Evolutionary conservation across 2,797 vertebrate genomes (phyloP).

Genomic region (Pseudotriccus pelzelni): DNA sequence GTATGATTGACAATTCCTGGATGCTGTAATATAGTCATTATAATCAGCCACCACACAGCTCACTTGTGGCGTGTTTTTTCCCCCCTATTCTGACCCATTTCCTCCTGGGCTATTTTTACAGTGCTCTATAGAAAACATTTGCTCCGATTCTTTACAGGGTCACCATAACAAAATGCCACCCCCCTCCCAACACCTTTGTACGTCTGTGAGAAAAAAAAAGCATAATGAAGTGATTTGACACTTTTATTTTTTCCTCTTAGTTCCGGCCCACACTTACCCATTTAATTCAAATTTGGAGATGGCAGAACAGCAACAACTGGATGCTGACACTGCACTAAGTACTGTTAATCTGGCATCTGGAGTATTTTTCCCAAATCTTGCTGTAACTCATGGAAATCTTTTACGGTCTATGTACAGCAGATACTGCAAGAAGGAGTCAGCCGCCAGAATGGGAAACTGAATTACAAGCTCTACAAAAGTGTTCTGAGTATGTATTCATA

Average conservation of each 20-base stretch:
- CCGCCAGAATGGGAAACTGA: not conserved
- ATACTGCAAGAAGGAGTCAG: not conserved
- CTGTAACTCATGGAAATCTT: not conserved
- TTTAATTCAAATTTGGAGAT: not conserved
- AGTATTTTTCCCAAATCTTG: not conserved
- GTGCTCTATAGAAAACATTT: not conserved
- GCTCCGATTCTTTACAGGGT: not conserved
- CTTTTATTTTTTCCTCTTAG: not conserved
- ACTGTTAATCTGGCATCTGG: not conserved
- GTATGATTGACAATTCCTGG: constrained; percentile 77
- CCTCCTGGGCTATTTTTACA: not conserved
- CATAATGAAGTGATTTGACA: not conserved
- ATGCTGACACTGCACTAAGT: not conserved
- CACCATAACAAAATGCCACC: not conserved
- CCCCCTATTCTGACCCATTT: not conserved
- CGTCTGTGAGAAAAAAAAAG: not conserved
- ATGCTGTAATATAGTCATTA: constrained; percentile 48
- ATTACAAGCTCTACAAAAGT: not conserved
- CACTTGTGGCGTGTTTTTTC: not conserved
- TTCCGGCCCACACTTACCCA: not conserved
- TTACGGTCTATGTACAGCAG: fast-evolving
- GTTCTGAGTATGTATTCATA: not conserved
- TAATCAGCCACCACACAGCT: not conserved
- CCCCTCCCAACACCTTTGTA: not conserved
- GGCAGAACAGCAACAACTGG: not conserved